phyloP scores from a whole-genome alignment of 2,113 vertebrate genomes.

The Spheniscus mendiculus region DNA sequence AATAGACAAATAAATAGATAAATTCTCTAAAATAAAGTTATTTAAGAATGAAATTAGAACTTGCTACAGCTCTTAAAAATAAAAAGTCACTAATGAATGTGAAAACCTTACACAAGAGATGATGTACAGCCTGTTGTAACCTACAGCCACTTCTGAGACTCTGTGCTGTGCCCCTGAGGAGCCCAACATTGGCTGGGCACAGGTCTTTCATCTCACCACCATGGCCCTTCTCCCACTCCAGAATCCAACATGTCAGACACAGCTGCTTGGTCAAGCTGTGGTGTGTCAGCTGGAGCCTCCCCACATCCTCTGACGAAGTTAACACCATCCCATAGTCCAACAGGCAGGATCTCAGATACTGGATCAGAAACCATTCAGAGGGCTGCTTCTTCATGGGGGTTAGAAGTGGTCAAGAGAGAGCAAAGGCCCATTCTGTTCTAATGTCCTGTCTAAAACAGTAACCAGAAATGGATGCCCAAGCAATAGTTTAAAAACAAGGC shows the following conservation, averaged over 20 bases:
- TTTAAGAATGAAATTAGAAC: background rate
- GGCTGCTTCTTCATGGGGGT: background rate
- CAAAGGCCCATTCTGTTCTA: background rate
- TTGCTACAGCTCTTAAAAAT: background rate
- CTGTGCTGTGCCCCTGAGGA: background rate
- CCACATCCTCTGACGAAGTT: background rate
- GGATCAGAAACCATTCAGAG: background rate
- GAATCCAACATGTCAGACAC: background rate
- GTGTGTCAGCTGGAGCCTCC: background rate
- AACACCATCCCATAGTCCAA: background rate
- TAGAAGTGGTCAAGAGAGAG: background rate
- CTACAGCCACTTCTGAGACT: background rate
- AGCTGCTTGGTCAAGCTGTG: background rate
- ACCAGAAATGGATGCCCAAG: background rate
- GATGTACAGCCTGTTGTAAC: background rate
- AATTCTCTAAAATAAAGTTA: background rate
- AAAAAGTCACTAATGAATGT: background rate
- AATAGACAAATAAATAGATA: background rate
- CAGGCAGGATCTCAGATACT: background rate
- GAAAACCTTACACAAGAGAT: background rate
- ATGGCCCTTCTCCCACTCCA: background rate
- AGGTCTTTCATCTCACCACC: background rate
- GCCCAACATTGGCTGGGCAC: rapidly evolving
- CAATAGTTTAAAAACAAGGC: background rate
- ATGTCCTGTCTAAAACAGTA: background rate